Percentiles rank a stretch among this genome's conserved stretches.
Conservation (phyloP, 2,888 invertebrate species). For the Orthosia gracilis region DNA sequence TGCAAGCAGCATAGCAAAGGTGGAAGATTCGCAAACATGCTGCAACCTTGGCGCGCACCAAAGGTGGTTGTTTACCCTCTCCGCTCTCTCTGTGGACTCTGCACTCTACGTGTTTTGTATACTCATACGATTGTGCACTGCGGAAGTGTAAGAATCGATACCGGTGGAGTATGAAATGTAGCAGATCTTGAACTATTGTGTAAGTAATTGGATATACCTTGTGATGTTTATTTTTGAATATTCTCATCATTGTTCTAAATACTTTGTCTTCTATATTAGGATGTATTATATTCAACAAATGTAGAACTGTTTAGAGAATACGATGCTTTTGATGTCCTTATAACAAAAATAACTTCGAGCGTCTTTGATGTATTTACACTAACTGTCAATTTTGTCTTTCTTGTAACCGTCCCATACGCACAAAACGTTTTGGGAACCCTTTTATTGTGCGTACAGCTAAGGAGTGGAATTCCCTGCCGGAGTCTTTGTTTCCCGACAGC, state of each 20-base stretch:
- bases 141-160: conserved; percentile 58
- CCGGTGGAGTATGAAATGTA: conserved; percentile 27
- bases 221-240: neutral
- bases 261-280: neutral
- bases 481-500: too few species aligned
- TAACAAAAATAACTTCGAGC: neutral
- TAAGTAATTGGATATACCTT: conserved; percentile 8
- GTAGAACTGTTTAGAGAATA: neutral
- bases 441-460: too few species aligned
- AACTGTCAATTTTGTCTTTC: neutral
- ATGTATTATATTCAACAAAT: neutral
- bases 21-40: conserved; percentile 49
- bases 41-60: conserved; percentile 52
- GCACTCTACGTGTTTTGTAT: conserved; percentile 61
- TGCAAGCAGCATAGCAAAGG: conserved; percentile 37
- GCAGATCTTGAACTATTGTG: conserved; percentile 14
- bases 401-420: too few species aligned
- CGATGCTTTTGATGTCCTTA: neutral
- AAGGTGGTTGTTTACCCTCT: conserved; percentile 61
- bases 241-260: neutral
- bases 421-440: too few species aligned
- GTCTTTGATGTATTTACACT: neutral
- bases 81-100: conserved; percentile 54
- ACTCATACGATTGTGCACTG: conserved; percentile 48
- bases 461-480: too few species aligned